phyloP scores from a whole-genome alignment of 2,113 vertebrate genomes.

The Melanerpes aurifrons region DNA sequence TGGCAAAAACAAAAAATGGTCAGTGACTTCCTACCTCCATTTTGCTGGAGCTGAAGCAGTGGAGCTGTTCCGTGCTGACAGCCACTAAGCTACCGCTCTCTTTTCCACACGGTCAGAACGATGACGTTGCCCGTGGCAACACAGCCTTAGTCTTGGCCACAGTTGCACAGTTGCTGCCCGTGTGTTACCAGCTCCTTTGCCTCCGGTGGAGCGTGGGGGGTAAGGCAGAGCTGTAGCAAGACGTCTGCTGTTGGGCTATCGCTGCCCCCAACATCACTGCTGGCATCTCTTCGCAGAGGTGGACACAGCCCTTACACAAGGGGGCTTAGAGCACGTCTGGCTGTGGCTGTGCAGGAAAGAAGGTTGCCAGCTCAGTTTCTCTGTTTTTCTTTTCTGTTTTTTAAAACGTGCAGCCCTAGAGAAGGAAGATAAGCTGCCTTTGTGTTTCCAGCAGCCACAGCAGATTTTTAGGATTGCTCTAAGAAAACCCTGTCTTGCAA shows the following conservation, averaged over 20 bases:
- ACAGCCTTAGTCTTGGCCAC: not conserved
- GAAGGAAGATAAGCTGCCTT: not conserved
- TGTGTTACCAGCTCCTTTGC: not conserved
- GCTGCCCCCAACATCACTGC: not conserved
- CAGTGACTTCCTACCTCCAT: slow-evolving; percentile 40
- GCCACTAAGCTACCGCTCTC: accelerated
- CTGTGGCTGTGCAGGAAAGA: not conserved
- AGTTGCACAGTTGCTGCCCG: not conserved
- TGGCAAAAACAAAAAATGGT: slow-evolving; percentile 65
- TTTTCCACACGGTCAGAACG: accelerated
- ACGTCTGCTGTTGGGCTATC: not conserved
- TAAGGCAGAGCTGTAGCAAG: not conserved
- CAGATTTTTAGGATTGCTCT: not conserved
- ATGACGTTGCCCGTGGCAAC: not conserved
- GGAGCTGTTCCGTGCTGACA: not conserved
- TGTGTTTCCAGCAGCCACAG: not conserved
- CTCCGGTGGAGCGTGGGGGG: not conserved
- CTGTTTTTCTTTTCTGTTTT: not conserved
- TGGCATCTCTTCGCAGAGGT: not conserved
- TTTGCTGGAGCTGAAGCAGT: not conserved
- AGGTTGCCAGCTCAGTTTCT: not conserved
- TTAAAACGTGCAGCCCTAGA: not conserved
- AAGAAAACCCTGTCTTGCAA: not conserved
- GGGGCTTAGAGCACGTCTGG: not conserved
- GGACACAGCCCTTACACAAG: not conserved